A percentile compares a stretch with the other conserved stretches of the same genome.
Evolutionary conservation across 2,888 invertebrate species (phyloP).

Genomic region (Neocrepidodera transversa): DNA sequence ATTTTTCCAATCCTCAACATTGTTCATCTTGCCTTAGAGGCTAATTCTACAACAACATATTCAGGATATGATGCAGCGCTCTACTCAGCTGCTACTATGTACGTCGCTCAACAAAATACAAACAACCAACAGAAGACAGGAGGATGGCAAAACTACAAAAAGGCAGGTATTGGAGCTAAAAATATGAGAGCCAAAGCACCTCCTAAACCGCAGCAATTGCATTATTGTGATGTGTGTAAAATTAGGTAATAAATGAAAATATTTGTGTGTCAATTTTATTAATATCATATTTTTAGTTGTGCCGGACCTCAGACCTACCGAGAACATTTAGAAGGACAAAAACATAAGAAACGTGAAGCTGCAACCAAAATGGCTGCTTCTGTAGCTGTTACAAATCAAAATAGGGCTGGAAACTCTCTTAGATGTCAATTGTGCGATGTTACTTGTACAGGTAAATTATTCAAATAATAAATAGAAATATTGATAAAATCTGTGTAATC

Average conservation of each 20-base stretch:
- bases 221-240: slow-evolving; percentile 99
- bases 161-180: slow-evolving; percentile 66
- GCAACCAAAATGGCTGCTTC: slow-evolving; percentile 76
- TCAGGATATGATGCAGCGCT: slow-evolving; percentile 94
- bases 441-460: slow-evolving; percentile 84
- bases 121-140: slow-evolving; percentile 59
- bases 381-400: slow-evolving; percentile 68
- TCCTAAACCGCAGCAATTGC: slow-evolving; percentile 90
- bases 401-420: slow-evolving; percentile 73
- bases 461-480: too few species aligned
- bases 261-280: too few species aligned
- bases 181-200: slow-evolving; percentile 78
- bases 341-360: slow-evolving; percentile 98
- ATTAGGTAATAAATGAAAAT: slow-evolving; percentile 80
- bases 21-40: slow-evolving; percentile 51
- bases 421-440: slow-evolving; percentile 98
- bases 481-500: too few species aligned
- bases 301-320: slow-evolving; percentile 75
- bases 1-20: slow-evolving; percentile 24
- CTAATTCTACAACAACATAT: slow-evolving; percentile 73
- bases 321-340: slow-evolving; percentile 98
- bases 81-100: slow-evolving; percentile 95
- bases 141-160: slow-evolving; percentile 70
- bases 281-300: slow-evolving; percentile 55
- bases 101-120: slow-evolving; percentile 79